Evolutionary conservation across 2,888 invertebrate genomes (phyloP).

Genomic region (Chromoteleia sp.): DNA sequence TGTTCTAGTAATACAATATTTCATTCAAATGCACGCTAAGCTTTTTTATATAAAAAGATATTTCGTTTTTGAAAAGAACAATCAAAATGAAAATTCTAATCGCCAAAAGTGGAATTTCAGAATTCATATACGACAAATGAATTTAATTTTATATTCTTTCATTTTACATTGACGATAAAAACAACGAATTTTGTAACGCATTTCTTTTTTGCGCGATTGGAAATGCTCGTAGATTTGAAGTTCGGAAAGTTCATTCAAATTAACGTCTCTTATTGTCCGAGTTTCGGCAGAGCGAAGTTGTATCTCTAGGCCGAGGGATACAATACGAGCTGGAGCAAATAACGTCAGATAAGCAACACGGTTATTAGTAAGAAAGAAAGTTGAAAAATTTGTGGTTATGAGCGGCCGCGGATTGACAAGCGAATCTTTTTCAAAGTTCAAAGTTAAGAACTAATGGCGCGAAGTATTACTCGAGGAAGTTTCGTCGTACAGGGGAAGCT

Average conservation of each 20-base stretch:
- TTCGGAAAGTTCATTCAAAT: slow-evolving; percentile 34
- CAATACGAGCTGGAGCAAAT: neutral
- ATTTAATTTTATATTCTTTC: slow-evolving; percentile 7
- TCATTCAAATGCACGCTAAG: neutral
- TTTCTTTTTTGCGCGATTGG: neutral
- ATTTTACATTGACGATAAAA: neutral
- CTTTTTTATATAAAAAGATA: neutral
- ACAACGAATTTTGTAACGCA: neutral
- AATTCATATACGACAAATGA: neutral
- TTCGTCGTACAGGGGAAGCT: slow-evolving; percentile 60
- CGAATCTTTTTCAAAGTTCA: slow-evolving; percentile 64
- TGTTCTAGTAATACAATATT: neutral
- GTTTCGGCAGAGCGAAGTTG: neutral
- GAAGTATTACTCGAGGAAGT: slow-evolving; percentile 73
- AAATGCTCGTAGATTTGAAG: neutral
- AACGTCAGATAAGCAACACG: slow-evolving; percentile 37
- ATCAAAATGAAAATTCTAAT: neutral
- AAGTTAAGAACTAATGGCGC: slow-evolving; percentile 78
- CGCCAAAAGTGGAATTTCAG: neutral
- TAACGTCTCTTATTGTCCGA: slow-evolving; percentile 12
- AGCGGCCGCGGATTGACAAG: slow-evolving; percentile 49
- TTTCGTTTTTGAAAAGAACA: neutral
- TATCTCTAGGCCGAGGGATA: too few species aligned
- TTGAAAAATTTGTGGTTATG: slow-evolving; percentile 44
- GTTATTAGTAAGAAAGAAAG: slow-evolving; percentile 35